Evolutionary conservation across 2,113 vertebrate genomes (phyloP).

Genomic region (Rhineura floridana): DNA sequence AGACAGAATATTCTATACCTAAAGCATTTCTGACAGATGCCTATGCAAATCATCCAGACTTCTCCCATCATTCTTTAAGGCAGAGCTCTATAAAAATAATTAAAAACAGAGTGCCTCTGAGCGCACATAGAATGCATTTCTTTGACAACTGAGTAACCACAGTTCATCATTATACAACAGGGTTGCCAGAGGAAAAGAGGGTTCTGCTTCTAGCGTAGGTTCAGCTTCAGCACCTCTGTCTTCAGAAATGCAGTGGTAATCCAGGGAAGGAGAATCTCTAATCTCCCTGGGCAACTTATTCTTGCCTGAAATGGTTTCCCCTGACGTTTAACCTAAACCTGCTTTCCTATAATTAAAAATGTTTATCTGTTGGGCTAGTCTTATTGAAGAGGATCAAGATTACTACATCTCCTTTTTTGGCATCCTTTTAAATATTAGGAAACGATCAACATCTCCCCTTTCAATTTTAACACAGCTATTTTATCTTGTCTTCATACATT

Average conservation of each 20-base stretch:
- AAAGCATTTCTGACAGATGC: not conserved
- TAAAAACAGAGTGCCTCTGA: not conserved
- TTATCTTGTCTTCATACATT: not conserved
- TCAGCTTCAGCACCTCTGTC: not conserved
- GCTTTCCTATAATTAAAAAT: not conserved
- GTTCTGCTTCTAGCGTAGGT: not conserved
- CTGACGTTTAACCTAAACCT: not conserved
- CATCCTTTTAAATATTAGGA: not conserved
- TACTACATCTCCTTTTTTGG: too few relatives aligned
- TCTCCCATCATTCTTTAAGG: too few relatives aligned
- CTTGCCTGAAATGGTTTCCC: not conserved
- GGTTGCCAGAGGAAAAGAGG: not conserved
- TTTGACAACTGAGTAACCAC: too few relatives aligned
- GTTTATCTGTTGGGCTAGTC: not conserved
- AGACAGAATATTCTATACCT: not conserved
- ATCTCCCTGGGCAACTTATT: not conserved
- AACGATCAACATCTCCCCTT: not conserved
- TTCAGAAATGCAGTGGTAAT: not conserved
- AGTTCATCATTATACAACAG: not conserved
- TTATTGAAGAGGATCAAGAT: not conserved
- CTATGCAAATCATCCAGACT: not conserved
- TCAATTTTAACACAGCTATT: not conserved
- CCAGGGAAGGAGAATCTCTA: not conserved
- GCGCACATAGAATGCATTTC: not conserved
- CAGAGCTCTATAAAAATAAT: not conserved